These are phyloP conservation scores for Pomacea maculata DNA, from an alignment of 1,140 invertebrate species.

Conservation along the genomic window DNA sequence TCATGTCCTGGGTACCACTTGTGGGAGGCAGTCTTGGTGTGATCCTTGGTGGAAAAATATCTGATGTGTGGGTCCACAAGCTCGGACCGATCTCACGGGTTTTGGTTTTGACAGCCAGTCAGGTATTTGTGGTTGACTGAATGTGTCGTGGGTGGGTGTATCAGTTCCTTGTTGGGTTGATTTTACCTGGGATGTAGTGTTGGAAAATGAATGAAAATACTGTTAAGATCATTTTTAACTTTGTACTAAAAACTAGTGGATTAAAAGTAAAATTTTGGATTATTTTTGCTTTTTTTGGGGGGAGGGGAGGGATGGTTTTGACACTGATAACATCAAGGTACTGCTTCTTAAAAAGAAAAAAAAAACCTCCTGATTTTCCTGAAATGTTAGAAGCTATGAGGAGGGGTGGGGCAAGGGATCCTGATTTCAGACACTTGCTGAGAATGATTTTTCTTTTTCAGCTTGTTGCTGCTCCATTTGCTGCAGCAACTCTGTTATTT, in stretches of 20 bases:
- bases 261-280: too few species aligned
- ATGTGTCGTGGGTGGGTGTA: neutral
- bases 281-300: too few species aligned
- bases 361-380: too few species aligned
- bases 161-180: neutral
- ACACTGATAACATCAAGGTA: too few species aligned
- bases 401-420: too few species aligned
- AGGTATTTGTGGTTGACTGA: slow-evolving; percentile 62
- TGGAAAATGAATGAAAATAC: too few species aligned
- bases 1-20: slow-evolving; percentile 66
- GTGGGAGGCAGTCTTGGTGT: slow-evolving; percentile 86
- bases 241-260: too few species aligned
- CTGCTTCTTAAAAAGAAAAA: too few species aligned
- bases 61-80: slow-evolving; percentile 87
- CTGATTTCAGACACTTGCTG: neutral
- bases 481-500: slow-evolving; percentile 88
- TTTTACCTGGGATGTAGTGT: too few species aligned
- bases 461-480: slow-evolving; percentile 85
- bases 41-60: slow-evolving; percentile 85
- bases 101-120: slow-evolving; percentile 81
- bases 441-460: slow-evolving; percentile 67
- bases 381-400: too few species aligned
- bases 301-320: too few species aligned
- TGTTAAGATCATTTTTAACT: too few species aligned
- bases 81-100: slow-evolving; percentile 87